Conservation (phyloP, 64 coral and sea anemone genomes). For the Actinia tenebrosa region DNA sequence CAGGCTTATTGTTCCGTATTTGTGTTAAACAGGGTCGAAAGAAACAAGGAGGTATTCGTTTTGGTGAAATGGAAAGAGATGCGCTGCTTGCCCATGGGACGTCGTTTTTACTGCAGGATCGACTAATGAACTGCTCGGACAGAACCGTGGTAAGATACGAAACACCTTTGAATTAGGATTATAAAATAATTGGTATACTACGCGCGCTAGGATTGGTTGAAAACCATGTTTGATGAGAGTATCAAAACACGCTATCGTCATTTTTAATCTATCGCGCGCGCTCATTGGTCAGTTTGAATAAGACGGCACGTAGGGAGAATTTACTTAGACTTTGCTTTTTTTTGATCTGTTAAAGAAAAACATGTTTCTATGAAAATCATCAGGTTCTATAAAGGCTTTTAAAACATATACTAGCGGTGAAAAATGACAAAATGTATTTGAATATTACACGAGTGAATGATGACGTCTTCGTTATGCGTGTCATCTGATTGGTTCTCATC, state of each 20-base stretch:
- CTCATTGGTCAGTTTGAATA: too few species aligned
- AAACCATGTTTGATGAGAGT: too few species aligned
- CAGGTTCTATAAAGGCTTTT: too few species aligned
- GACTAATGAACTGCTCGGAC: conserved; percentile 93
- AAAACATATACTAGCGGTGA: too few species aligned
- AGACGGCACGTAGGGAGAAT: too few species aligned
- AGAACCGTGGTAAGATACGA: conserved; percentile 55
- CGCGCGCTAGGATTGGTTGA: too few species aligned
- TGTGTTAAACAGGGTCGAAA: conserved; percentile 68
- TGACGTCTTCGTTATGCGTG: conserved; percentile 76
- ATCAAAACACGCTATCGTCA: too few species aligned
- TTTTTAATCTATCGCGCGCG: too few species aligned
- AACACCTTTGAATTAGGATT: not conserved
- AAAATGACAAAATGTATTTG: not conserved
- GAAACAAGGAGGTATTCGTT: conserved; percentile 94
- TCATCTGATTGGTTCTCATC: conserved; percentile 72
- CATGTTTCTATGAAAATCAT: too few species aligned
- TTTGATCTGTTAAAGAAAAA: too few species aligned
- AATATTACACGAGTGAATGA: conserved; percentile 44
- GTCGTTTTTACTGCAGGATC: conserved; percentile 89
- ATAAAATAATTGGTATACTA: too few species aligned
- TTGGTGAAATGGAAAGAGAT: conserved; percentile 98
- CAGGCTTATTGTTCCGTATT: not conserved
- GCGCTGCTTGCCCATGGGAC: conserved; percentile 87
- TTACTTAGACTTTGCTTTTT: too few species aligned